A percentile compares a stretch with the other conserved stretches of the same genome.
Evolutionary conservation across 2,797 vertebrate species (phyloP).

Genomic region (Okamejei kenojei): DNA sequence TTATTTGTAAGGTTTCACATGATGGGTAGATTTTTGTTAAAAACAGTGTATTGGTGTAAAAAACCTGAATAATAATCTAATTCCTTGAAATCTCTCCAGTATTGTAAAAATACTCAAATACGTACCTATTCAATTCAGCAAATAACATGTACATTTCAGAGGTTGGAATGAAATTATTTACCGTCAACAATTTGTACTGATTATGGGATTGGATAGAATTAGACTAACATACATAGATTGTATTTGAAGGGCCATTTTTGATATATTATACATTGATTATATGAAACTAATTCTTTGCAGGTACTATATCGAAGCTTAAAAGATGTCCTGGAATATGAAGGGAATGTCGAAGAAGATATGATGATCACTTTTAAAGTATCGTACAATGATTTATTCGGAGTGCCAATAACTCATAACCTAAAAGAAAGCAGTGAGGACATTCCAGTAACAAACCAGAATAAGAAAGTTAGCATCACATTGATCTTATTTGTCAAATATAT

Average conservation of each 20-base stretch:
- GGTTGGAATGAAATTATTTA: slow-evolving; percentile 3
- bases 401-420: slow-evolving; percentile 81
- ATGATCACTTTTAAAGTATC: slow-evolving; percentile 96
- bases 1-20: no score
- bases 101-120: no score
- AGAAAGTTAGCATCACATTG: slow-evolving; percentile 64
- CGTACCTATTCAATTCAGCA: neutral
- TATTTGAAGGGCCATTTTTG: neutral
- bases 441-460: slow-evolving; percentile 83
- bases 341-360: slow-evolving; percentile 90
- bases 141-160: neutral
- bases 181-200: neutral
- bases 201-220: neutral
- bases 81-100: no score
- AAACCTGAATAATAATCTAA: no score
- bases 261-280: neutral
- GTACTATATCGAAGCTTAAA: slow-evolving; percentile 85
- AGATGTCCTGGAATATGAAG: slow-evolving; percentile 76
- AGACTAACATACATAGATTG: neutral
- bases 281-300: slow-evolving; percentile 52
- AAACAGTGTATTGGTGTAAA: no score
- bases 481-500: neutral
- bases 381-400: slow-evolving; percentile 89
- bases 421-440: slow-evolving; percentile 87
- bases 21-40: no score